Evolutionary conservation across 2,113 vertebrate genomes (phyloP).

Genomic region (Oreochromis niloticus): DNA sequence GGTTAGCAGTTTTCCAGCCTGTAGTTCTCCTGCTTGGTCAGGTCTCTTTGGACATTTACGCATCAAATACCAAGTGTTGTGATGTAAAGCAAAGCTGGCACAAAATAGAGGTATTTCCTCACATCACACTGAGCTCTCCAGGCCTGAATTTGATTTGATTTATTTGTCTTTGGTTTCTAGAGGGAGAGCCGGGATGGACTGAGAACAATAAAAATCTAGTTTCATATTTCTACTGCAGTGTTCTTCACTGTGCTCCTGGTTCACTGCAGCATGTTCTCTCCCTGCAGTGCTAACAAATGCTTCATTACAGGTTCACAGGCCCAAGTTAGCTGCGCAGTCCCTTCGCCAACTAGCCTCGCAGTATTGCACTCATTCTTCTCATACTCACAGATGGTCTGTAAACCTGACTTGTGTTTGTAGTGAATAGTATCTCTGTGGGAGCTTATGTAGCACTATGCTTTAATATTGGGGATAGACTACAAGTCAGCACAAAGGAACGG

Average conservation of each 20-base stretch:
- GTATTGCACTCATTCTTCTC: background rate
- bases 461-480: background rate
- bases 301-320: slow-evolving; percentile 20
- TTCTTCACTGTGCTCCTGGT: background rate
- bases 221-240: slow-evolving; percentile 62
- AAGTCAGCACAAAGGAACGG: background rate
- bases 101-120: background rate
- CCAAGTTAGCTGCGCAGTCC: background rate
- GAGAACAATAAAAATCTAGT: slow-evolving; percentile 21
- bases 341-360: background rate
- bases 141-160: background rate
- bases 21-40: background rate
- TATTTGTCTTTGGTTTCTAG: background rate
- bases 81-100: slow-evolving; percentile 2
- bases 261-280: slow-evolving; percentile 39
- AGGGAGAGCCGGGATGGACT: background rate
- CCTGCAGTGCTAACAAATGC: slow-evolving; percentile 28
- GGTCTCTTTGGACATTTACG: background rate
- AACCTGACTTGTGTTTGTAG: background rate
- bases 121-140: background rate
- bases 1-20: background rate
- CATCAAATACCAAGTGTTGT: background rate
- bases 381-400: background rate
- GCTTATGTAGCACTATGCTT: background rate
- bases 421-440: background rate